Conservation (phyloP, 2,113 vertebrate genomes). For the Elaphurus davidianus region DNA sequence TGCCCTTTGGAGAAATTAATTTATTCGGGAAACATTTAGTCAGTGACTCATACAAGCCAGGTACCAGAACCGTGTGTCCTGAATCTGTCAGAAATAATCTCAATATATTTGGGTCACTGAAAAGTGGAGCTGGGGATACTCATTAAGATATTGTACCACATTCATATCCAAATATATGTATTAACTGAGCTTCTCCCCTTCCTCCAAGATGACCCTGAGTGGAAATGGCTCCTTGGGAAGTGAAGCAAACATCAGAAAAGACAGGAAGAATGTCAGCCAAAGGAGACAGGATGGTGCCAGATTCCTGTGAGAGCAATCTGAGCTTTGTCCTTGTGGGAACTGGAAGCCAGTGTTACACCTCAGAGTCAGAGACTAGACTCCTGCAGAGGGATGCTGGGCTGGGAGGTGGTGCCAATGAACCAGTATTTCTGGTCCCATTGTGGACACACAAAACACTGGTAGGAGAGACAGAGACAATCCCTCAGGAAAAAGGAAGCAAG, state of each 20-base stretch:
- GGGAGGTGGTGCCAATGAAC: fast-evolving
- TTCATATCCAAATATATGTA: background rate
- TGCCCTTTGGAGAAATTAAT: background rate
- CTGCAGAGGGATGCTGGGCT: background rate
- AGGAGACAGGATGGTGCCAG: background rate
- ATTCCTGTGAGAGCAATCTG: background rate
- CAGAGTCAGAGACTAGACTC: background rate
- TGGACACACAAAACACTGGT: fast-evolving
- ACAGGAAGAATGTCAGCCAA: background rate
- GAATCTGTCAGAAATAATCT: constrained; percentile 43
- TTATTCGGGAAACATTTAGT: background rate
- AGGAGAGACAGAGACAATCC: fast-evolving
- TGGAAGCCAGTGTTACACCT: background rate
- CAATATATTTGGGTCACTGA: background rate
- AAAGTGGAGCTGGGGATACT: background rate
- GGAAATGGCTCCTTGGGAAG: background rate
- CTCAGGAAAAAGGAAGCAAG: background rate
- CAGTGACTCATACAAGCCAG: background rate
- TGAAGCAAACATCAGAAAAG: background rate
- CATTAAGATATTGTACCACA: background rate
- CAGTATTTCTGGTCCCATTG: fast-evolving
- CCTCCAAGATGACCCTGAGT: background rate
- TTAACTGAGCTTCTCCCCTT: background rate
- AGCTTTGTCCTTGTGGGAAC: background rate
- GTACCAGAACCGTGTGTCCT: background rate